Conservation (phyloP, 2,888 invertebrate genomes). For the Drosophila prolongata region DNA sequence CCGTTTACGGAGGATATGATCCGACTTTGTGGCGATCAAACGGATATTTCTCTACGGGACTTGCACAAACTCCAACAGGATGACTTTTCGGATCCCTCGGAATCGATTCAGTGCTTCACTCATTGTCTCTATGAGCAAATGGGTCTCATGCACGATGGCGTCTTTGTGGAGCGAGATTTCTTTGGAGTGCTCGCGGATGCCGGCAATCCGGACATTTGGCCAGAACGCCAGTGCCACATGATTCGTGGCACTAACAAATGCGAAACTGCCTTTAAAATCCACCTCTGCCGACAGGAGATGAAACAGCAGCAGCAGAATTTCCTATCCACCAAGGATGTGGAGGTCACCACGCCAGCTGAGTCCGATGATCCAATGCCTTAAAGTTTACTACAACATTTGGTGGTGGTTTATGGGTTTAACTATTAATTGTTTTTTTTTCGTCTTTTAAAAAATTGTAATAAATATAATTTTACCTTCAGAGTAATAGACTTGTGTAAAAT, state of each 20-base stretch:
- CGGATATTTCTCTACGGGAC: constrained; percentile 64
- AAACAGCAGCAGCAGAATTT: constrained; percentile 2
- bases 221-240: constrained; percentile 45
- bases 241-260: constrained; percentile 62
- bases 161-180: constrained; percentile 67
- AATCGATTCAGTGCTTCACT: constrained; percentile 63
- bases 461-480: neutral
- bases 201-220: constrained; percentile 49
- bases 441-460: too few species aligned
- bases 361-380: constrained; percentile 16
- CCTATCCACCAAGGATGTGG: constrained; percentile 10
- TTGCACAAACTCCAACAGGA: constrained; percentile 52
- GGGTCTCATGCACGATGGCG: constrained; percentile 64
- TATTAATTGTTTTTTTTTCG: too few species aligned
- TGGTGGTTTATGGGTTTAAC: constrained; percentile 9
- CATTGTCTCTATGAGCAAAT: constrained; percentile 72
- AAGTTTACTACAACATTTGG: neutral
- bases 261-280: constrained; percentile 63
- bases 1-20: constrained; percentile 57
- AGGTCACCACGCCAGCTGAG: constrained; percentile 6
- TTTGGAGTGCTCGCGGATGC: constrained; percentile 45
- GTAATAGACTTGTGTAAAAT: too few species aligned
- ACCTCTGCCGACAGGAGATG: constrained; percentile 50
- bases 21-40: constrained; percentile 62
- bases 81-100: constrained; percentile 53